Evolutionary conservation across 2,797 vertebrate genomes (phyloP).

Genomic region (Geotrypetes seraphini): DNA sequence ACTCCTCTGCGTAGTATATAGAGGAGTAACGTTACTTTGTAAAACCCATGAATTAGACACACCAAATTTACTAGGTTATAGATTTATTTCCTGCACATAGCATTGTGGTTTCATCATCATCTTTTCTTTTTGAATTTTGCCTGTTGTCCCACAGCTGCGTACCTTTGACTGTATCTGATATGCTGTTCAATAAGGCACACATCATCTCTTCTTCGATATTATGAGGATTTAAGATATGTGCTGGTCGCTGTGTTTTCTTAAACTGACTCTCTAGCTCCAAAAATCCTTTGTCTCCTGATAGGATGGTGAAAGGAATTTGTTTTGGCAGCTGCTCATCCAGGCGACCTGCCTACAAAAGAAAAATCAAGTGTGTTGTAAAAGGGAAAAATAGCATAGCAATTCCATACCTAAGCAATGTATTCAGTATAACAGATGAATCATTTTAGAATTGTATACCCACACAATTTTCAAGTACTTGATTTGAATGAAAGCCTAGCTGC

Average conservation of each 20-base stretch:
- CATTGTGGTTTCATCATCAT: slow-evolving; percentile 16
- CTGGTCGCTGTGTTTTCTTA: slow-evolving; percentile 59
- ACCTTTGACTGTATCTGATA: slow-evolving; percentile 67
- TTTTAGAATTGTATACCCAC: neutral
- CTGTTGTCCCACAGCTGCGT: slow-evolving; percentile 14
- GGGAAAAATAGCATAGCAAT: neutral
- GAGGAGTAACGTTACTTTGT: no score
- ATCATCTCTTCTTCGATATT: slow-evolving; percentile 60
- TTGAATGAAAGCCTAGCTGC: no score
- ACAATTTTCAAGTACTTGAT: no score
- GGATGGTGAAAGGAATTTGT: slow-evolving; percentile 66
- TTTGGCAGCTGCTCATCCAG: slow-evolving; percentile 64
- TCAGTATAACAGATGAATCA: neutral
- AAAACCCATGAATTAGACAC: neutral
- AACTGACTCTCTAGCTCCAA: slow-evolving; percentile 60
- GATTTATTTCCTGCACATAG: slow-evolving; percentile 21
- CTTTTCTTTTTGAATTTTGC: slow-evolving; percentile 6
- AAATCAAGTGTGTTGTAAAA: slow-evolving; percentile 7
- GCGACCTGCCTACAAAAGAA: slow-evolving; percentile 55
- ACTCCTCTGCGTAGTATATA: no score
- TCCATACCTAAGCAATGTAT: neutral
- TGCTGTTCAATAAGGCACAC: slow-evolving; percentile 68
- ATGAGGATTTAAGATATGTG: slow-evolving; percentile 60
- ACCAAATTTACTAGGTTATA: slow-evolving; percentile 7
- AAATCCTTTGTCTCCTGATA: slow-evolving; percentile 69